phyloP scores from a whole-genome alignment of 2,797 vertebrate species.

The Mallotus villosus region DNA sequence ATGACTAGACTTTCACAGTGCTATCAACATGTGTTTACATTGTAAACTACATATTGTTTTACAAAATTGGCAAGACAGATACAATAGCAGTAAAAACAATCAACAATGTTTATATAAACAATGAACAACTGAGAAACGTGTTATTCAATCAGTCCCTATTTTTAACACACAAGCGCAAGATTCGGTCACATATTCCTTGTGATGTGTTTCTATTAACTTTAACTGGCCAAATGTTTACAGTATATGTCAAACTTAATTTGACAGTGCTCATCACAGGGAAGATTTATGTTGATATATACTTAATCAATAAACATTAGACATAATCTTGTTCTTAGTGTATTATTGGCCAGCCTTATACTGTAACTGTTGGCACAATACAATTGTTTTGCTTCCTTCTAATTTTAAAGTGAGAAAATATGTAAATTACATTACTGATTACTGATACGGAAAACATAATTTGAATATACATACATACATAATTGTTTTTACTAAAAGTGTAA shows the following conservation, averaged over 20 bases:
- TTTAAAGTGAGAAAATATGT: conserved; percentile 3
- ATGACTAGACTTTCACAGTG: conserved; percentile 13
- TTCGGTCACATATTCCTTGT: background rate
- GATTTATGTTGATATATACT: background rate
- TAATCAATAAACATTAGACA: background rate
- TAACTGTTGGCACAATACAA: background rate
- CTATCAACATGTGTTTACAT: conserved; percentile 21
- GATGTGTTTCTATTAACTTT: too few species aligned
- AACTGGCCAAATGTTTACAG: too few species aligned
- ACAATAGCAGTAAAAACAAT: conserved; percentile 13
- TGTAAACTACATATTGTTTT: background rate
- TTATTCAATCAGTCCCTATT: background rate
- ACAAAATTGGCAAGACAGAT: background rate
- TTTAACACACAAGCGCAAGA: background rate
- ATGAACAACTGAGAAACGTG: background rate
- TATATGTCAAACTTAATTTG: too few species aligned
- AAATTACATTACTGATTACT: background rate
- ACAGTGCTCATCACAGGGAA: too few species aligned
- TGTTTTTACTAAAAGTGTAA: background rate
- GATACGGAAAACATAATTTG: background rate
- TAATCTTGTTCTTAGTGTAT: too few species aligned
- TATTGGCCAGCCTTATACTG: too few species aligned
- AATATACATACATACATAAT: background rate
- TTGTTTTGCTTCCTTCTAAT: conserved; percentile 1
- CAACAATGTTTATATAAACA: background rate